Evolutionary conservation across 2,888 invertebrate genomes (phyloP), one percentile per base, ranked within the genome.

Genomic region (Metacarcinus magister): DNA sequence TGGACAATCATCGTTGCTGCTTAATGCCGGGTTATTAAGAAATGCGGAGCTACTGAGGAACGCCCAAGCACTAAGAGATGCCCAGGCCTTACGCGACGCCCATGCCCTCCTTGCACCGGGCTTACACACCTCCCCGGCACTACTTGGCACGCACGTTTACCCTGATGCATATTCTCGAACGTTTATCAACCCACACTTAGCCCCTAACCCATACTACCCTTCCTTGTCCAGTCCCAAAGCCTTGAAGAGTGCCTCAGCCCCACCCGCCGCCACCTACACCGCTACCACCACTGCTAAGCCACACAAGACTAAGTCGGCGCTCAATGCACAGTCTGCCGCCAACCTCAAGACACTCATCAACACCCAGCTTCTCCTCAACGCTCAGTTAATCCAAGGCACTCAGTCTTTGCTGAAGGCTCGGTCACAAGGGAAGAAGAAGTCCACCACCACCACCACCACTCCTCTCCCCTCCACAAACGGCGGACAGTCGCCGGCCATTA

Each of bases 271-370:
- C 39, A 39, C 16, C 39, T 87, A 87, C 75, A 7, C 75, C 5
- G 28, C 75, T 10, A n/a, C 67, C 39, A 16, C 87, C 87, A 87
- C 87, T 16, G 39, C 13, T 10, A 39, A 32, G 16, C 32, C 87
- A 16, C 7, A 13, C 87, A 87, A 87, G 87, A 87, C 32, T 39
- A 32, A 87, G 39, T 39, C 16, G 87, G 0, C 13, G 32, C 16
- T 16, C 87, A 87, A 87, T 19, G 39, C 32, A 13, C 87, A 87
- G 87, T 39, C 87, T 19, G 39, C 32, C 39, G 39, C 87, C 87
- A 87, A 87, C 87, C 87, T 87, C 16, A 23, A 87, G 87, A 87
- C 87, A 16, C 87, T 87, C 87, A 87, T 87, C 87, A 87, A 87
- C 87, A 16, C 8, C 39, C 87, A 87, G 39, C 16, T 39, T 39